phyloP scores from a whole-genome alignment of 1,140 invertebrate species.

The Cotesia vestalis region DNA sequence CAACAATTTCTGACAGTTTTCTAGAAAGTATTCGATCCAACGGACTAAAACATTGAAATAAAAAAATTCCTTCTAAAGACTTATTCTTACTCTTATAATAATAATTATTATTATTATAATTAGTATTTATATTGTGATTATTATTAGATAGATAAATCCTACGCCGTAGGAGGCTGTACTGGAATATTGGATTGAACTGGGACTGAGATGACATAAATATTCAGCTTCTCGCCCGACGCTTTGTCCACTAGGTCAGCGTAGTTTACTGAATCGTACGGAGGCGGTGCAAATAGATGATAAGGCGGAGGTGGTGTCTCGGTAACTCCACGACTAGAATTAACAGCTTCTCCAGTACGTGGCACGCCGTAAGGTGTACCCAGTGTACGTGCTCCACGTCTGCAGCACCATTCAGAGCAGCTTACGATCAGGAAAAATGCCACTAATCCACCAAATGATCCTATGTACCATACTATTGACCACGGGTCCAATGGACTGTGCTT shows the following conservation, averaged over 20 bases:
- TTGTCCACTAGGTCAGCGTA: constrained; percentile 58
- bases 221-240: constrained; percentile 60
- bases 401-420: constrained; percentile 72
- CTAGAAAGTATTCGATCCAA: not conserved
- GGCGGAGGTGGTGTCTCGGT: constrained; percentile 68
- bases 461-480: constrained; percentile 71
- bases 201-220: constrained; percentile 67
- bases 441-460: constrained; percentile 70
- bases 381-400: constrained; percentile 53
- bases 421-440: constrained; percentile 71
- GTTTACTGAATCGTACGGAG: constrained; percentile 68
- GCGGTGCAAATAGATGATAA: constrained; percentile 71
- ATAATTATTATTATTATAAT: not conserved
- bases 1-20: not conserved
- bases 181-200: constrained; percentile 50
- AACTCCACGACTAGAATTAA: constrained; percentile 41
- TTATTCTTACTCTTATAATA: too few relatives aligned
- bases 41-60: too few relatives aligned
- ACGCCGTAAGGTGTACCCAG: constrained; percentile 47
- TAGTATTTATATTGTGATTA: not conserved
- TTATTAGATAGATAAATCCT: constrained; percentile 30
- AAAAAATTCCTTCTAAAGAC: not conserved
- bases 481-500: constrained; percentile 62
- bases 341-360: constrained; percentile 44
- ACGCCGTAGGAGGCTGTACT: constrained; percentile 47